Base-by-base conservation (phyloP, 2,888 invertebrate species). In the Dicyrtomina minuta region DNA sequence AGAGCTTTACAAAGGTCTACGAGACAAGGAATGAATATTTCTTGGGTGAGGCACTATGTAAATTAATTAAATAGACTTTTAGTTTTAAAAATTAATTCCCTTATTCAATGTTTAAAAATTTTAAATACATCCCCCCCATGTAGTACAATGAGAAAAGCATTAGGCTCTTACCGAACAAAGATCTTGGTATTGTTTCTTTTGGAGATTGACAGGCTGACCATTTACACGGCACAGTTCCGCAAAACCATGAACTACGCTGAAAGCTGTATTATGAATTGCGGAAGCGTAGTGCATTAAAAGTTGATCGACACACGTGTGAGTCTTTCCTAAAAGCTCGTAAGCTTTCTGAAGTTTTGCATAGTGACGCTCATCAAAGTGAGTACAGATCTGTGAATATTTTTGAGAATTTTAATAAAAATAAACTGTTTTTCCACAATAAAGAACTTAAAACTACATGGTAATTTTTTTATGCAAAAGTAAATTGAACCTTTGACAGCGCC, bases 201-300 rank as follows among this genome's bases (percentile, higher is more conserved):
- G 82, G 74, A 82, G 82, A 64, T 77, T 77, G 20, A 70, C 70
- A 4, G 84, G 84, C 67, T 85, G 85, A 55, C 84, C 84, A 56
- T 83, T 83, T 8, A 68, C 70, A 33, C 84, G 70, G 82, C 84
- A 79, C 82, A 87, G 62, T 83, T 85, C 77, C 82, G 85, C 84
- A 78, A 86, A 87, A 0, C 84, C 84, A 71, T 85, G 86, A 0
- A 88, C 83, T 0, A 87, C 85, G 55, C 85, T 85, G 26, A 87
- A 86, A 0, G 93, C 89, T 0, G 89, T 87, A 72, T 90, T 90
- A 76, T 92, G 96, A 17, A 97, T 92, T 0, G 94, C 92, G 49
- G 93, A 93, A 0, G 94, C 91, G 79, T 93, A 96, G 81, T 96
- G 95, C 88, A 97, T 95, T 78, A 94, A 93, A 12, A 97, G 82